These are phyloP conservation scores for Cyclina sinensis DNA, from an alignment of 1,140 invertebrate species.

Conservation along the genomic window DNA sequence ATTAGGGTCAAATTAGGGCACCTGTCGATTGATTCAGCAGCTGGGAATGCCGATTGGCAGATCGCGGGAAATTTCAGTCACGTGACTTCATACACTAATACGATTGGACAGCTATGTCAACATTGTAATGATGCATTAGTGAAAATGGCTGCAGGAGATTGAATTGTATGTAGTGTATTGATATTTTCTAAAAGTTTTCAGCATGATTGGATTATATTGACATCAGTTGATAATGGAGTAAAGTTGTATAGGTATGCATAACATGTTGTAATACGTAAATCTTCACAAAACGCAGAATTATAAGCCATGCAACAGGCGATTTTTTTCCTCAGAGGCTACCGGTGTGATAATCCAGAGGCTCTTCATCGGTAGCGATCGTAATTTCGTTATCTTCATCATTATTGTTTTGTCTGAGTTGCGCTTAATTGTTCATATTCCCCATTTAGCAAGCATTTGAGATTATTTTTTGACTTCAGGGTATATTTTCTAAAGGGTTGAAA, in stretches of 20 bases:
- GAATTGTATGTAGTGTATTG: slow-evolving; percentile 10
- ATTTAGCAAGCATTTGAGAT: no score
- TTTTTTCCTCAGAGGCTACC: no score
- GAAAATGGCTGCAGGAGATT: slow-evolving; percentile 58
- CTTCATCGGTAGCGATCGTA: no score
- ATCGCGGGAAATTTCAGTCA: slow-evolving; percentile 62
- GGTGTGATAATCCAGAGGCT: no score
- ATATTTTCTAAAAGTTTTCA: not conserved
- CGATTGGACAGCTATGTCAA: slow-evolving; percentile 69
- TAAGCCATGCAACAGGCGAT: not conserved
- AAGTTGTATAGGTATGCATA: slow-evolving; percentile 19
- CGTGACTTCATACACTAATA: slow-evolving; percentile 39
- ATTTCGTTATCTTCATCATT: no score
- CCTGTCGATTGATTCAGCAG: slow-evolving; percentile 48
- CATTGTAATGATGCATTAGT: slow-evolving; percentile 47
- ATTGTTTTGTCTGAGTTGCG: no score
- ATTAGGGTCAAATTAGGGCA: slow-evolving; percentile 42
- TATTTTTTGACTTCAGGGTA: no score
- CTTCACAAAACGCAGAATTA: not conserved
- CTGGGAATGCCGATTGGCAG: slow-evolving; percentile 57
- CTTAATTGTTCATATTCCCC: no score
- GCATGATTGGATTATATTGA: slow-evolving; percentile 11
- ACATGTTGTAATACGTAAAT: not conserved
- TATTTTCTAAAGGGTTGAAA: no score
- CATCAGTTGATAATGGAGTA: slow-evolving; percentile 17